Evolutionary conservation across 2,113 vertebrate genomes (phyloP).

Genomic region (Brachypteracias leptosomus): DNA sequence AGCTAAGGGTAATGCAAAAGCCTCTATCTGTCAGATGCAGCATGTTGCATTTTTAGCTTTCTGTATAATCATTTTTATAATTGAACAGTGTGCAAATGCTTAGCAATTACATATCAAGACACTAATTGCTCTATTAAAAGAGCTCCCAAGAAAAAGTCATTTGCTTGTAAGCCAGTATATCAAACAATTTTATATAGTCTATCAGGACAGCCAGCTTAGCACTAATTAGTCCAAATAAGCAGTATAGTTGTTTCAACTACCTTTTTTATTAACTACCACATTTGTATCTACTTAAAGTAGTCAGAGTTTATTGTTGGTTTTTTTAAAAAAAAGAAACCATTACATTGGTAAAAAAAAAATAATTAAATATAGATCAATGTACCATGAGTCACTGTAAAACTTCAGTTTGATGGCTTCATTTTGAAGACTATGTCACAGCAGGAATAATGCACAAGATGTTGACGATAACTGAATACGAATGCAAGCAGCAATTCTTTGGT

Average conservation of each 20-base stretch:
- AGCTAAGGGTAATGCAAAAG: neutral
- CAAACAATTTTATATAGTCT: neutral
- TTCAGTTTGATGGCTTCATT: slow-evolving; percentile 1
- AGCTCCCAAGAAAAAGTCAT: neutral
- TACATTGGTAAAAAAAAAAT: neutral
- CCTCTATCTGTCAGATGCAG: neutral
- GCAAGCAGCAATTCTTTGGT: neutral
- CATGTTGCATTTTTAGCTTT: neutral
- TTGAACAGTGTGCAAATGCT: neutral
- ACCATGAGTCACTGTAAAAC: neutral
- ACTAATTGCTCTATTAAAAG: neutral
- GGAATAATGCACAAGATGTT: neutral
- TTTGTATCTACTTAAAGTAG: neutral
- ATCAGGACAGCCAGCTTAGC: neutral
- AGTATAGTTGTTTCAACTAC: neutral
- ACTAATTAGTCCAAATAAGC: neutral
- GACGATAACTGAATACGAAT: neutral
- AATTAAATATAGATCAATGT: neutral
- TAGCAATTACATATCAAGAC: neutral
- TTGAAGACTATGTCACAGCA: neutral
- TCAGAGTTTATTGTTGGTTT: neutral
- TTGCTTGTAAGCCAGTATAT: neutral
- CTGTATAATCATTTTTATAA: neutral
- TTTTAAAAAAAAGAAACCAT: neutral
- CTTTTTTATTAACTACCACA: neutral